Conservation (phyloP, 2,797 vertebrate genomes). For the Tragelaphus eurycerus region DNA sequence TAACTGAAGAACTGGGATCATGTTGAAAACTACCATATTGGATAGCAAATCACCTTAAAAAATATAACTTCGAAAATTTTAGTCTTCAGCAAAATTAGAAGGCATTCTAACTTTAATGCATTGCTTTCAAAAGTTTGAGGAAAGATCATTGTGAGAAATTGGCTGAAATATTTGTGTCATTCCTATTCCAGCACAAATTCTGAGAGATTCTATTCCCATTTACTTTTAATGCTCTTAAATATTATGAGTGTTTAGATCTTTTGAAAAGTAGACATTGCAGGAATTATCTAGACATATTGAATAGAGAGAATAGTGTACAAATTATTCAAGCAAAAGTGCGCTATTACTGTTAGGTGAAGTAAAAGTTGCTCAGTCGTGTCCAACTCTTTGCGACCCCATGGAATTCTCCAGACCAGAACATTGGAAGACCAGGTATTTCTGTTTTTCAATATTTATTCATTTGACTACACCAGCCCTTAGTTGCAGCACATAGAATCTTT, state of each 20-base stretch:
- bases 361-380: background rate
- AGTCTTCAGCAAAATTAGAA: background rate
- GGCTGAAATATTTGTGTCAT: background rate
- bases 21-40: no score
- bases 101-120: background rate
- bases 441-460: background rate
- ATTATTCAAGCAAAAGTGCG: background rate
- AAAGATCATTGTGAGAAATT: background rate
- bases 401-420: background rate
- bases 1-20: no score
- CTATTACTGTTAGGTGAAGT: background rate
- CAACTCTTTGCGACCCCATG: fast-evolving
- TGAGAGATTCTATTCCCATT: background rate
- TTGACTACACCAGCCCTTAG: no score
- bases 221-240: background rate
- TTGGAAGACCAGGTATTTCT: background rate
- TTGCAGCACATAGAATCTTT: no score
- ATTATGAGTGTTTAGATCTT: background rate
- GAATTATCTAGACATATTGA: background rate
- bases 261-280: background rate
- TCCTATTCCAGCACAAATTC: background rate
- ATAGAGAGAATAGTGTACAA: fast-evolving
- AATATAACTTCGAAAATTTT: background rate
- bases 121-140: background rate
- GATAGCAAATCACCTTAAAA: no score